A percentile compares a stretch with the other conserved stretches of the same genome.
phyloP scores from a whole-genome alignment of 1,140 invertebrate genomes.

The Dreissena rostriformis region DNA sequence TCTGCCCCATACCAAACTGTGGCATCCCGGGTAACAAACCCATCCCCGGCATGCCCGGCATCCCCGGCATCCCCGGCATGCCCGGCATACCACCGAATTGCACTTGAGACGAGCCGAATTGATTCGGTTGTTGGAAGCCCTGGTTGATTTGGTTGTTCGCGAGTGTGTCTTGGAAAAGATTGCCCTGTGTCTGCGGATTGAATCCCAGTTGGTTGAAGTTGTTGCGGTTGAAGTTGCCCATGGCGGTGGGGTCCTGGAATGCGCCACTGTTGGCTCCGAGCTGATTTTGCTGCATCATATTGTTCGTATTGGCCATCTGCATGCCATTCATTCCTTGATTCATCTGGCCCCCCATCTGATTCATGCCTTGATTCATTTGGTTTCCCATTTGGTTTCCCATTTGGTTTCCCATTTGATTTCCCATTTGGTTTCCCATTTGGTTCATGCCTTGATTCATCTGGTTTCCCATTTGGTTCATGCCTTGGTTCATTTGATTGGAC shows the following conservation, averaged over 20 bases:
- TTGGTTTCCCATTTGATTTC: not conserved
- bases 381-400: constrained; percentile 4
- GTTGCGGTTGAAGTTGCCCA: not conserved
- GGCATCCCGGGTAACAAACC: not conserved
- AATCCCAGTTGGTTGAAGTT: not conserved
- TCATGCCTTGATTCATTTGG: not conserved
- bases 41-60: not conserved
- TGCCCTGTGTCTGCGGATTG: not conserved
- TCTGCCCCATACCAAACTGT: not conserved
- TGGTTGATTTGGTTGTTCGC: not conserved
- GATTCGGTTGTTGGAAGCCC: not conserved
- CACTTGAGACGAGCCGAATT: not conserved
- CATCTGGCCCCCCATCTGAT: not conserved
- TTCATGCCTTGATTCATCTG: not conserved
- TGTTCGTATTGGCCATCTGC: not conserved
- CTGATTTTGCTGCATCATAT: not conserved
- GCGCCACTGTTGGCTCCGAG: not conserved
- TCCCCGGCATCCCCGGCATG: not conserved
- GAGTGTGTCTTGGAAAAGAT: not conserved
- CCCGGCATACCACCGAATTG: not conserved
- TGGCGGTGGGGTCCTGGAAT: not conserved
- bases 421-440: constrained; percentile 5
- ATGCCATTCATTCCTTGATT: not conserved
- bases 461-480: not conserved
- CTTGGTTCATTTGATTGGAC: not conserved